Evolutionary conservation across 1,140 invertebrate species (phyloP), one percentile per base, ranked within the genome.

Genomic region (Drosophila kohkoa): DNA sequence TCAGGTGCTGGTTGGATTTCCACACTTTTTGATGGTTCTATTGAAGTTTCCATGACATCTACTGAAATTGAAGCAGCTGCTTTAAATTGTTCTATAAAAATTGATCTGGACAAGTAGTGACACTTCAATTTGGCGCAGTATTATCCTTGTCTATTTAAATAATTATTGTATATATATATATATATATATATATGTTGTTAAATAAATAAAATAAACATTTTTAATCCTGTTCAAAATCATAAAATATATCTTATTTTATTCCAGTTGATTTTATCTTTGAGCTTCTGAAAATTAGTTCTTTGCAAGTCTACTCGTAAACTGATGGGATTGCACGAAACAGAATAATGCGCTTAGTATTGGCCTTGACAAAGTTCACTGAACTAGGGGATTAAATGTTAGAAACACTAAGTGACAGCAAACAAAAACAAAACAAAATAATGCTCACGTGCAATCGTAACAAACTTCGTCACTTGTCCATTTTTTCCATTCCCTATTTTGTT

Each of bases 321-420:
- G 48, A 49, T n/a, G 28, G 25, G 32, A 68, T 20, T 16, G 43
- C 5, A 52, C 7, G 6, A 32, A 49, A 57, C 5, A 20, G 13
- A n/a, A 46, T 51, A 77, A 74, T 54, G 11, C 20, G 35, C 25
- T 68, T 43, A 52, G 64, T 10, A 20, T 10, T 64, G 73, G 38
- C 81, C 81, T 81, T 83, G 30, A 25, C 28, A 20, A 28, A 32
- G 55, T 70, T 67, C 71, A 49, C 52, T 72, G 75, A 13, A 15
- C 41, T 20, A n/a, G 25, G 45, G n/a, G 45, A 38, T 52, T 15
- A 25, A 43, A 20, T 20, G 8, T 3, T 16, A n/a, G 4, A 72
- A 48, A 6, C 11, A 38, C 46, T 11, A 25, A 41, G 45, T 20
- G 7, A 32, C 3, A 25, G 7, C 25, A 48, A 67, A 67, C 28